phyloP scores from a whole-genome alignment of 1,140 invertebrate species.

The Plectrocnemia conspersa region DNA sequence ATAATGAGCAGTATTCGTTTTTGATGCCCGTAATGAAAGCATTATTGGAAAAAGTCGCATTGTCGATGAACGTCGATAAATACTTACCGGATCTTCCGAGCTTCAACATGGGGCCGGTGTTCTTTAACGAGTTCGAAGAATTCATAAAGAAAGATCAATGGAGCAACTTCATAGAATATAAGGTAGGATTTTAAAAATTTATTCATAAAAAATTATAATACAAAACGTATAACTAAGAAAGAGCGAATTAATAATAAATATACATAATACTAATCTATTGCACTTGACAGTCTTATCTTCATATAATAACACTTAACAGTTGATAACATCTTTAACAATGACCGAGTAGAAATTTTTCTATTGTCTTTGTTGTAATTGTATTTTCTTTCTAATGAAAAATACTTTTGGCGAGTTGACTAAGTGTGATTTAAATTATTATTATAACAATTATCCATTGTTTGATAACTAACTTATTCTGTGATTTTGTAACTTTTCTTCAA shows the following conservation, averaged over 20 bases:
- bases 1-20: slow-evolving; percentile 59
- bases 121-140: slow-evolving; percentile 60
- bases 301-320: not conserved
- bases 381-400: slow-evolving; percentile 4
- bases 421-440: slow-evolving; percentile 1
- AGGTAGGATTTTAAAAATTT: slow-evolving; percentile 43
- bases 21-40: slow-evolving; percentile 62
- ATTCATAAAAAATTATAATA: not conserved
- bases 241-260: no score
- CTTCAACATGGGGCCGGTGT: slow-evolving; percentile 52
- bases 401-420: not conserved
- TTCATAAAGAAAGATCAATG: slow-evolving; percentile 58
- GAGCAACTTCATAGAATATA: slow-evolving; percentile 55
- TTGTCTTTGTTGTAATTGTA: not conserved
- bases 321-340: not conserved
- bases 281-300: slow-evolving; percentile 25
- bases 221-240: no score
- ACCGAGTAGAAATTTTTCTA: not conserved
- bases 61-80: slow-evolving; percentile 49
- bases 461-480: slow-evolving; percentile 22
- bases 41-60: slow-evolving; percentile 54
- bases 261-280: slow-evolving; percentile 14
- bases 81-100: slow-evolving; percentile 54
- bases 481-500: slow-evolving; percentile 29
- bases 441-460: no score